phyloP scores from a whole-genome alignment of 2,888 invertebrate genomes.

The Dioctria rufipes region DNA sequence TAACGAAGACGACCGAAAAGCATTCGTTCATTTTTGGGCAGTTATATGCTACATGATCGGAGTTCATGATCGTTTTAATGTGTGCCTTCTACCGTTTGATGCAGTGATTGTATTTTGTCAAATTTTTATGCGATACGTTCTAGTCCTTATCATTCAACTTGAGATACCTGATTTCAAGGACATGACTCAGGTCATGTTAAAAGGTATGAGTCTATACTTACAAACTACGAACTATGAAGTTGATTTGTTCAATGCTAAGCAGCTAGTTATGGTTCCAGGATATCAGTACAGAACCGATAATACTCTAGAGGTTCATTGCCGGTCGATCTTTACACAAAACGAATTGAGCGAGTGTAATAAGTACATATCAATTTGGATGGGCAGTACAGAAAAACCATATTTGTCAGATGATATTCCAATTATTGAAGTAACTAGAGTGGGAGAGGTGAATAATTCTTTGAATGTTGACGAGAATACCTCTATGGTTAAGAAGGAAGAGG shows the following conservation, averaged over 20 bases:
- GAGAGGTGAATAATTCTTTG: too few relatives aligned
- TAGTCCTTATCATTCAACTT: conserved; percentile 58
- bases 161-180: conserved; percentile 57
- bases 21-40: conserved; percentile 84
- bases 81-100: conserved; percentile 57
- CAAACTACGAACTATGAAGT: conserved; percentile 57
- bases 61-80: conserved; percentile 75
- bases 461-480: not conserved
- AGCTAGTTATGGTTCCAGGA: conserved; percentile 58
- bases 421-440: conserved; percentile 27
- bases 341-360: conserved; percentile 50
- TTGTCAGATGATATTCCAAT: conserved; percentile 45
- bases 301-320: conserved; percentile 46
- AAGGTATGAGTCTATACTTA: conserved; percentile 54
- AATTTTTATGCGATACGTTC: conserved; percentile 56
- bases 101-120: conserved; percentile 56
- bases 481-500: not conserved
- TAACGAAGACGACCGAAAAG: conserved; percentile 78
- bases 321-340: conserved; percentile 54
- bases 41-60: conserved; percentile 84
- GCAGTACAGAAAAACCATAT: conserved; percentile 4
- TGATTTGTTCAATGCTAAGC: conserved; percentile 54
- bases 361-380: not conserved
- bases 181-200: conserved; percentile 57
- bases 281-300: conserved; percentile 58